A percentile compares a stretch with the other conserved stretches of the same genome.
phyloP scores from a whole-genome alignment of 2,888 invertebrate genomes.

The Coleophora flavipennella region DNA sequence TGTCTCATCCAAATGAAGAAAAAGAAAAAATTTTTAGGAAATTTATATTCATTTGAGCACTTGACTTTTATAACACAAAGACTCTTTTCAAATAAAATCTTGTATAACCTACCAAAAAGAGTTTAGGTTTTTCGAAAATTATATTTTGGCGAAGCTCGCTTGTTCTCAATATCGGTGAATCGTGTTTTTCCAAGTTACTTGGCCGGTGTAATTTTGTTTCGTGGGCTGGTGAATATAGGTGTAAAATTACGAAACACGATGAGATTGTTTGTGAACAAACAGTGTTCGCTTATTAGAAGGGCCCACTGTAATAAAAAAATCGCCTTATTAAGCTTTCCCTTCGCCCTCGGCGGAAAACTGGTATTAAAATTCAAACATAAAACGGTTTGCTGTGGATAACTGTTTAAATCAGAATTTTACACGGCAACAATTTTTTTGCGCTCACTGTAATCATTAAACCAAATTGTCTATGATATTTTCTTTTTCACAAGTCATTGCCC shows the following conservation, averaged over 20 bases:
- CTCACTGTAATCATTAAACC: no score
- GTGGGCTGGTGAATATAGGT: conserved; percentile 42
- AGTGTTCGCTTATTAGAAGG: conserved; percentile 64
- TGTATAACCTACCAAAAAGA: no score
- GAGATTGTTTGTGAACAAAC: conserved; percentile 63
- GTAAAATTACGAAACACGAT: conserved; percentile 55
- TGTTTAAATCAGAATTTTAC: conserved; percentile 53
- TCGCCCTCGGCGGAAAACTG: conserved; percentile 35
- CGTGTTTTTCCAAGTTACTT: conserved; percentile 34
- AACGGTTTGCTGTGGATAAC: conserved; percentile 56
- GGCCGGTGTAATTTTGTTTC: conserved; percentile 37
- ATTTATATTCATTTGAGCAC: no score
- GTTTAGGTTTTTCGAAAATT: no score
- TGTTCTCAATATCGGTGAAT: no score
- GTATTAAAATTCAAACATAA: conserved; percentile 61
- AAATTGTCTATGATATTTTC: no score
- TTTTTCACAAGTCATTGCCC: no score
- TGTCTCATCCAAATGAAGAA: no score
- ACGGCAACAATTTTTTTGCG: conserved; percentile 26
- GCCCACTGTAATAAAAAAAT: conserved; percentile 62
- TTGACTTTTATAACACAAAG: no score
- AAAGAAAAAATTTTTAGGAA: no score
- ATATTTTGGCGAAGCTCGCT: no score
- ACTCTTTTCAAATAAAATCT: no score
- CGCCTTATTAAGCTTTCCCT: conserved; percentile 49